Evolutionary conservation across 1,140 invertebrate species (phyloP).

Genomic region (Zaprionus ornatus): DNA sequence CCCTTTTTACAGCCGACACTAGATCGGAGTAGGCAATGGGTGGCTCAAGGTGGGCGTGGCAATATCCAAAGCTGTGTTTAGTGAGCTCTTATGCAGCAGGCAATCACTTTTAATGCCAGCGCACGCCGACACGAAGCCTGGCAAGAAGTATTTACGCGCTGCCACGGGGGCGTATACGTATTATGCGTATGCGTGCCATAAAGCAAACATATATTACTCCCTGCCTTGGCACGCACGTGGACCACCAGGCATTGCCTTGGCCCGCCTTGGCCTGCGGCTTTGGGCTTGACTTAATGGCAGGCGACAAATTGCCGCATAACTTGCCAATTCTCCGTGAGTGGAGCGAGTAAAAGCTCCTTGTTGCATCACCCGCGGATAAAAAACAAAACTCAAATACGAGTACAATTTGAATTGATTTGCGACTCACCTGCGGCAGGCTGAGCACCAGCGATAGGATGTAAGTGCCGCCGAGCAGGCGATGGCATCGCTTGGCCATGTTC

Average conservation of each 20-base stretch:
- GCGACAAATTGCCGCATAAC: slow-evolving; percentile 47
- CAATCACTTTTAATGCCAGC: slow-evolving; percentile 74
- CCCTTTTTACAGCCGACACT: slow-evolving; percentile 20
- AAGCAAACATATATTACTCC: slow-evolving; percentile 74
- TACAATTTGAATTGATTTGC: not conserved
- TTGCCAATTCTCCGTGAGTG: slow-evolving; percentile 9
- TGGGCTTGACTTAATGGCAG: slow-evolving; percentile 50
- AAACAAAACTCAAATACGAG: not conserved
- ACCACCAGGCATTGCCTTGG: slow-evolving; percentile 1
- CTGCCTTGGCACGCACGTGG: slow-evolving; percentile 31
- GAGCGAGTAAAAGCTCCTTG: not conserved
- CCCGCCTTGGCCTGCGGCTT: not conserved
- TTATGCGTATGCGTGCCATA: slow-evolving; percentile 67
- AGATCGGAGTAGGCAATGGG: slow-evolving; percentile 12
- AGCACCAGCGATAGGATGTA: slow-evolving; percentile 90
- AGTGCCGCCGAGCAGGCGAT: slow-evolving; percentile 86
- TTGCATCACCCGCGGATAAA: not conserved
- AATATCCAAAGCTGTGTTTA: slow-evolving; percentile 64
- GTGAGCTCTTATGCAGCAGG: slow-evolving; percentile 61
- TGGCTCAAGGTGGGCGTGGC: slow-evolving; percentile 37
- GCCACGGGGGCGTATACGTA: slow-evolving; percentile 45
- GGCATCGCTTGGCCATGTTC: slow-evolving; percentile 87
- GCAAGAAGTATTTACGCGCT: slow-evolving; percentile 56
- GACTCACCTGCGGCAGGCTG: slow-evolving; percentile 92
- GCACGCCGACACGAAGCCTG: slow-evolving; percentile 42